These are phyloP conservation scores for Trypoxylon attenuatum DNA, from an alignment of 2,888 invertebrate species.

Conservation along the genomic window DNA sequence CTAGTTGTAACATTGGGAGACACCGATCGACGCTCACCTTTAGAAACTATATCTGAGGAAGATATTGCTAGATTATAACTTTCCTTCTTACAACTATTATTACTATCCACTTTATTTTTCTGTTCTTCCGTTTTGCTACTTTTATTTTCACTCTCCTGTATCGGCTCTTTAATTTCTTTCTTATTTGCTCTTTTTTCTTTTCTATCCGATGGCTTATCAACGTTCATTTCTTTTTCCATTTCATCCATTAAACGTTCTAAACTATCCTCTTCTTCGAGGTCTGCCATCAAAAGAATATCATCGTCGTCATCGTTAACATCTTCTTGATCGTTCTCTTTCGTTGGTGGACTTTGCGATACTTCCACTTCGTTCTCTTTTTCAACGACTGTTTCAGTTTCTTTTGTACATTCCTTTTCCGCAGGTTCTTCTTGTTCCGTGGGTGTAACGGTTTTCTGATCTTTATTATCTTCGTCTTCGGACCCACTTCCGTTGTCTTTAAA, in stretches of 20 bases:
- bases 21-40: conserved; percentile 54
- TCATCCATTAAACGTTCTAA: conserved; percentile 77
- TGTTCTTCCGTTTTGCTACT: conserved; percentile 38
- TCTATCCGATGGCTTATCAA: conserved; percentile 52
- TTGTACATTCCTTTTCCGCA: conserved; percentile 21
- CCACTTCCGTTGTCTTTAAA: conserved; percentile 75
- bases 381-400: conserved; percentile 20
- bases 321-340: conserved; percentile 64
- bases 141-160: conserved; percentile 41
- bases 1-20: conserved; percentile 50
- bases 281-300: conserved; percentile 68
- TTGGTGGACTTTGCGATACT: conserved; percentile 32
- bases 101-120: conserved; percentile 42
- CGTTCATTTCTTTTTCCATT: conserved; percentile 75
- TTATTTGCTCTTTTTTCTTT: conserved; percentile 45
- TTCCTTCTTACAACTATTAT: conserved; percentile 30
- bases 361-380: conserved; percentile 22
- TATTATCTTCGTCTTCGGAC: conserved; percentile 69
- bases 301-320: conserved; percentile 66
- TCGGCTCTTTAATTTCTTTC: conserved; percentile 51
- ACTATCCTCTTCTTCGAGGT: conserved; percentile 75
- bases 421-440: conserved; percentile 12
- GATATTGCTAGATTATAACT: conserved; percentile 22
- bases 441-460: conserved; percentile 42
- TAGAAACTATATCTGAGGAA: conserved; percentile 24